phyloP scores from a whole-genome alignment of 2,888 invertebrate species.

The Neria commutata region DNA sequence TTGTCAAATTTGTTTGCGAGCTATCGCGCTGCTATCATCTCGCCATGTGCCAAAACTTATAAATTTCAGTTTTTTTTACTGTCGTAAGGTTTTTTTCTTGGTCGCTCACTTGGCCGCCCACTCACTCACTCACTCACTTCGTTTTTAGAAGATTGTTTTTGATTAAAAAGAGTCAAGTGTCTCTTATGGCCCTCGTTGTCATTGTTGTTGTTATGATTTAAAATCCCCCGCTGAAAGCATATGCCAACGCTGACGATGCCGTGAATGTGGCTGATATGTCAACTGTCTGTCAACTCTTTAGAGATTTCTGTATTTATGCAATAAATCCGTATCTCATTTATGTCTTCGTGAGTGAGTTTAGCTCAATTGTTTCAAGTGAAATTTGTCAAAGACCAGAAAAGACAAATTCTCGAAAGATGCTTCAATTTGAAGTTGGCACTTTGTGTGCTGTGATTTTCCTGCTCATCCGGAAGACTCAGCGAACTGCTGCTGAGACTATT shows the following conservation, averaged over 20 bases:
- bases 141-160: neutral
- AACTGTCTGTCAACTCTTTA: neutral
- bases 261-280: neutral
- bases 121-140: too few species aligned
- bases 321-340: neutral
- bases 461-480: too few species aligned
- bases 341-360: neutral
- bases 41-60: too few species aligned
- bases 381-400: conserved; percentile 30
- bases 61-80: too few species aligned
- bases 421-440: too few species aligned
- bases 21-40: neutral
- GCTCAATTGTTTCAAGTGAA: conserved; percentile 23
- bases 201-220: neutral
- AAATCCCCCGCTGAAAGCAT: neutral
- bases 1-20: conserved; percentile 17
- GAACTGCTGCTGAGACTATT: too few species aligned
- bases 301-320: neutral
- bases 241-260: neutral
- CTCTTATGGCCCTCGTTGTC: neutral
- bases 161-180: neutral
- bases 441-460: too few species aligned
- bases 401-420: too few species aligned
- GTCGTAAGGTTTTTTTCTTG: neutral
- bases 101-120: too few species aligned